These are phyloP conservation scores for Scleropages formosus DNA, from an alignment of 2,797 vertebrate genomes.

Conservation along the genomic window DNA sequence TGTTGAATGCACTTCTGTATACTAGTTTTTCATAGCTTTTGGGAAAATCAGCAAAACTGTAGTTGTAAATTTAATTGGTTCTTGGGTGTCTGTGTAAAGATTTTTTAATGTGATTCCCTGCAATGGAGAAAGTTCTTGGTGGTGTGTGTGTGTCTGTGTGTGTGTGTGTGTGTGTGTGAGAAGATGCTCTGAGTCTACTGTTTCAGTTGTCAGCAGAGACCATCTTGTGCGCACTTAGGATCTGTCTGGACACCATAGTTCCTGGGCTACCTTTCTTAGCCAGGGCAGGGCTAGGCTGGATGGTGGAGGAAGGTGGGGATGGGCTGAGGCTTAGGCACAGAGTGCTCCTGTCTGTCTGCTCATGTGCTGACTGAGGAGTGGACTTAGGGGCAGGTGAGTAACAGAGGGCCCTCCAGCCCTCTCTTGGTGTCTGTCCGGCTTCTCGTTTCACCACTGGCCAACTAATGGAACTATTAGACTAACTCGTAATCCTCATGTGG, in stretches of 20 bases:
- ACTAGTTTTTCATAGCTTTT: no score
- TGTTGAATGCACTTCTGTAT: no score
- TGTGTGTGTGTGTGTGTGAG: neutral
- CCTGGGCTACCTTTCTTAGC: constrained; percentile 59
- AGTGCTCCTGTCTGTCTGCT: constrained; percentile 11
- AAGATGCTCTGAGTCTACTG: neutral
- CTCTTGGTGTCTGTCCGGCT: neutral
- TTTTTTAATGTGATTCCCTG: neutral
- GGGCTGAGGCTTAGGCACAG: constrained; percentile 50
- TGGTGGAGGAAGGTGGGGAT: constrained; percentile 36
- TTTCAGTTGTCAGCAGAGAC: neutral
- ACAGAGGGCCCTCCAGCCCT: neutral
- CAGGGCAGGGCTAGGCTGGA: constrained; percentile 47
- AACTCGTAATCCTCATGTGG: constrained; percentile 1
- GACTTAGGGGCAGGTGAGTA: constrained; percentile 27
- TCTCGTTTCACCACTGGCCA: neutral
- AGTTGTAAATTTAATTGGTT: no score
- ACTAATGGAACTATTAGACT: constrained; percentile 23
- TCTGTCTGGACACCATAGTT: constrained; percentile 55
- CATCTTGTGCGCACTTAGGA: constrained; percentile 19
- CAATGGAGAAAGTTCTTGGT: neutral
- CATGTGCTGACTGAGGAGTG: constrained; percentile 15
- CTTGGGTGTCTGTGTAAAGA: neutral
- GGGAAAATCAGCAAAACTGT: no score
- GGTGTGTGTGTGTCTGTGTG: no score